These are phyloP conservation scores for Clarias gariepinus DNA, from an alignment of 2,113 vertebrate species.

Conservation along the genomic window DNA sequence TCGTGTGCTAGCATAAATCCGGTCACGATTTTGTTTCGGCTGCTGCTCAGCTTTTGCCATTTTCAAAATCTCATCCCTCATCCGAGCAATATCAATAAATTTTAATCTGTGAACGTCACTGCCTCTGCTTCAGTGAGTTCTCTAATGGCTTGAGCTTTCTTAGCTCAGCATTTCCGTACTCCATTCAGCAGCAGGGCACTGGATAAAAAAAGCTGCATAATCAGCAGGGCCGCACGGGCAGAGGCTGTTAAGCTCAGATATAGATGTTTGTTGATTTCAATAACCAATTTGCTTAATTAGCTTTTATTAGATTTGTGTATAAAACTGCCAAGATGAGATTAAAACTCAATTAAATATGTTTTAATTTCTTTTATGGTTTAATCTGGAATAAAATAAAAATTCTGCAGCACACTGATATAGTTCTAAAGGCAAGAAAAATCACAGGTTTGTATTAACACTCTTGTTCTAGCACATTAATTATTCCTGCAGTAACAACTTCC, in stretches of 20 bases:
- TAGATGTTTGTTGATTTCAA: not conserved
- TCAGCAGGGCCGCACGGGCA: no score
- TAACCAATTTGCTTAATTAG: not conserved
- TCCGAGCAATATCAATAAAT: not conserved
- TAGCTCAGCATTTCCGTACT: conserved; percentile 19
- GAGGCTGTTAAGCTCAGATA: not conserved
- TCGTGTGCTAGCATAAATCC: not conserved
- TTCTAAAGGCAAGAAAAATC: no score
- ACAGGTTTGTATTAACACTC: not conserved
- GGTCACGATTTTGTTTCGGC: not conserved
- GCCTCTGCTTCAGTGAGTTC: not conserved
- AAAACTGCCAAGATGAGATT: not conserved
- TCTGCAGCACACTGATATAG: no score
- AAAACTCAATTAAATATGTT: no score
- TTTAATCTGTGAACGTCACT: not conserved
- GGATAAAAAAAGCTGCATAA: not conserved
- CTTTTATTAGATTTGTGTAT: conserved; percentile 4
- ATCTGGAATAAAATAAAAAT: no score
- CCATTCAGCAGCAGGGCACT: not conserved
- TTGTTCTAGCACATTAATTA: not conserved
- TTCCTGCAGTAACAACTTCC: not conserved
- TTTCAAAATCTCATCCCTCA: conserved; percentile 4
- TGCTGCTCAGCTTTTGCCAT: not conserved
- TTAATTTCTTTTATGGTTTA: not conserved
- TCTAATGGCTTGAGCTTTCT: conserved; percentile 11